Evolutionary conservation across 2,113 vertebrate genomes (phyloP).

Genomic region (Procavia capensis): DNA sequence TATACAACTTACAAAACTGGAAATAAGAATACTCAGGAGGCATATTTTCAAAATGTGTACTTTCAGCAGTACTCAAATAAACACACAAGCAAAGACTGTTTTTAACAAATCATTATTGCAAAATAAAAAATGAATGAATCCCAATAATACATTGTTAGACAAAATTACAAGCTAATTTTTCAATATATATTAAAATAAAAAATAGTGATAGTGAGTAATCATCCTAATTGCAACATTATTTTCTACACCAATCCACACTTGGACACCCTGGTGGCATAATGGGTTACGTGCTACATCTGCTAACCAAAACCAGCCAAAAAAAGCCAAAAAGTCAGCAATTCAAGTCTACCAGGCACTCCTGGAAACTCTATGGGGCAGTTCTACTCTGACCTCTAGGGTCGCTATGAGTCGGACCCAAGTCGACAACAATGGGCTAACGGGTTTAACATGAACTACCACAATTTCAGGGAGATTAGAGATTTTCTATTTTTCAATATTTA

Average conservation of each 20-base stretch:
- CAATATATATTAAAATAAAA: neutral
- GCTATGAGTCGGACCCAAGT: no score
- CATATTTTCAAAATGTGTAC: slow-evolving; percentile 21
- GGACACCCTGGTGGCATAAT: no score
- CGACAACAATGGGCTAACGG: no score
- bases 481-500: neutral
- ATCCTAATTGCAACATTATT: neutral
- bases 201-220: neutral
- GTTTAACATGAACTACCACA: neutral
- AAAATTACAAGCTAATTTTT: neutral
- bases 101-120: neutral
- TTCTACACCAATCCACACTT: slow-evolving; percentile 8
- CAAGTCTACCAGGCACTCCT: no score
- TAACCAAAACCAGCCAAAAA: no score
- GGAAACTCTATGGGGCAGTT: no score
- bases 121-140: neutral
- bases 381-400: no score
- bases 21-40: neutral
- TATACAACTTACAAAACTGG: neutral
- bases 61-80: neutral
- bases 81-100: neutral
- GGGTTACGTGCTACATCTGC: no score
- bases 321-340: no score
- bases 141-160: neutral
- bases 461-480: neutral